Evolutionary conservation across 2,797 vertebrate genomes (phyloP).

Genomic region (Eulemur coronatus): DNA sequence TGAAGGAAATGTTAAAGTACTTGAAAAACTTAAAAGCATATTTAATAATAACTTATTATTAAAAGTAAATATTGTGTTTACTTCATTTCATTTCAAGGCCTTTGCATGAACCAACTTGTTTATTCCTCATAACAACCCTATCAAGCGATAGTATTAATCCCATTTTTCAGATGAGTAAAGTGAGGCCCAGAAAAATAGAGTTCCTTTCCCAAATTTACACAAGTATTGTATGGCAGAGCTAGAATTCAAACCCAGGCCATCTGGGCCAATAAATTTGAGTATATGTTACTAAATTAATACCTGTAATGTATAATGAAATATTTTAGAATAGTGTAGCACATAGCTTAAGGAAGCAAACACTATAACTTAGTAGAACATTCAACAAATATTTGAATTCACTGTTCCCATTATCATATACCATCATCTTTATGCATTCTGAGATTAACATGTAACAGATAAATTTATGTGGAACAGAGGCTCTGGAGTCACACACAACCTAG

Average conservation of each 20-base stretch:
- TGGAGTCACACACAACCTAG: background rate
- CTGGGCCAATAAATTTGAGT: background rate
- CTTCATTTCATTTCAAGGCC: background rate
- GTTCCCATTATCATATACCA: background rate
- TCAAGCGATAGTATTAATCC: background rate
- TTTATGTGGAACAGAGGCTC: background rate
- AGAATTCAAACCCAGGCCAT: slow-evolving; percentile 13
- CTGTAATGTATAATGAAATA: background rate
- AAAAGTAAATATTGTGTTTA: background rate
- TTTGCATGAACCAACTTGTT: background rate
- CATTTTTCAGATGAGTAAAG: slow-evolving; percentile 28
- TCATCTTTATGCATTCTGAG: background rate
- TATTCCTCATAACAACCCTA: background rate
- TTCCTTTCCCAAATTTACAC: slow-evolving; percentile 10
- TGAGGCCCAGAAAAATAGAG: background rate
- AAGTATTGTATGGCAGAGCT: background rate
- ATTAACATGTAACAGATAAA: slow-evolving; percentile 1
- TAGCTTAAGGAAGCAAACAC: background rate
- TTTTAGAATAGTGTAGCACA: background rate
- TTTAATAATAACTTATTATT: background rate
- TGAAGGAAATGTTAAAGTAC: slow-evolving; percentile 25
- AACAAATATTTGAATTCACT: slow-evolving; percentile 34
- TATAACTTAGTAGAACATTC: background rate
- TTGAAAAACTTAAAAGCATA: slow-evolving; percentile 46
- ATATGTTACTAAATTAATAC: slow-evolving; percentile 19